These are phyloP conservation scores for Choristoneura fumiferana DNA, from an alignment of 1,140 invertebrate species.

Conservation along the genomic window DNA sequence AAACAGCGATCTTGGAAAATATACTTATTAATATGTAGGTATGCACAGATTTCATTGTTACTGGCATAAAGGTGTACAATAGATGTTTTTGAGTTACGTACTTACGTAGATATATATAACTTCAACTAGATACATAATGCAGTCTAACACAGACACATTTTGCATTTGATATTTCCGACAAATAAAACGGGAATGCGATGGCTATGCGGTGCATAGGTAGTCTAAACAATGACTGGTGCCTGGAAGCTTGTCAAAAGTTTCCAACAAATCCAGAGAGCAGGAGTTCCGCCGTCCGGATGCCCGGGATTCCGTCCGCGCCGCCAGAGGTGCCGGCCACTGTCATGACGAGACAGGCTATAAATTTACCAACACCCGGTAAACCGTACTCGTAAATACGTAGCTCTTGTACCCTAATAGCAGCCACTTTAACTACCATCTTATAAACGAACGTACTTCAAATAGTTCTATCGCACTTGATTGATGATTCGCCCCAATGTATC, in stretches of 20 bases:
- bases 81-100: too few relatives aligned
- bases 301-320: conserved; percentile 10
- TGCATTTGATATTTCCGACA: neutral
- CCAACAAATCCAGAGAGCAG: conserved; percentile 9
- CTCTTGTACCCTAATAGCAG: conserved; percentile 7
- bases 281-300: neutral
- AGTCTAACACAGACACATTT: neutral
- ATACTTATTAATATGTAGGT: too few relatives aligned
- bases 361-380: neutral
- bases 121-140: neutral
- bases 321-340: conserved; percentile 4
- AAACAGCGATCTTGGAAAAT: too few relatives aligned
- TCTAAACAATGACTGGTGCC: conserved; percentile 26
- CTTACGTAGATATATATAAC: too few relatives aligned
- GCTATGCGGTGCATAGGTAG: conserved; percentile 22
- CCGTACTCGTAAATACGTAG: conserved; percentile 7
- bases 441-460: conserved; percentile 6
- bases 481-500: neutral
- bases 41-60: too few relatives aligned
- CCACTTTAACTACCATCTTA: conserved; percentile 11
- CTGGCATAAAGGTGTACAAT: too few relatives aligned
- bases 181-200: conserved; percentile 6
- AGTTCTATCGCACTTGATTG: neutral
- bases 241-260: conserved; percentile 36
- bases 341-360: conserved; percentile 12